Evolutionary conservation across 2,113 vertebrate species (phyloP).

Genomic region (Bubo scandiacus): DNA sequence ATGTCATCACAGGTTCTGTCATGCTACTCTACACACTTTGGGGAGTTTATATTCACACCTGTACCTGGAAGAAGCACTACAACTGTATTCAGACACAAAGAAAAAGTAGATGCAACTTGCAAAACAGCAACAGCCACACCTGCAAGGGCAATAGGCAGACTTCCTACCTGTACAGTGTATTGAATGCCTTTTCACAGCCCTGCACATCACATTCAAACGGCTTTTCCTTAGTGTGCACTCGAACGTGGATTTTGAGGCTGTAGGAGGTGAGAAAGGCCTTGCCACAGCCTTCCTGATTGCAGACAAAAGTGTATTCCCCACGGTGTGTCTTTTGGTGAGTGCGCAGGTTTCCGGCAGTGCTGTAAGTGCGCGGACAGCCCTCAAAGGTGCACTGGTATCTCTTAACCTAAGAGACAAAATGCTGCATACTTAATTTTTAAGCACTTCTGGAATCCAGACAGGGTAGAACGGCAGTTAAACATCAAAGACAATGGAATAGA

Average conservation of each 20-base stretch:
- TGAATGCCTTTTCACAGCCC: constrained; percentile 97
- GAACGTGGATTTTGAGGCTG: constrained; percentile 97
- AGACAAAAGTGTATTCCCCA: constrained; percentile 97
- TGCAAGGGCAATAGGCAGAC: accelerated
- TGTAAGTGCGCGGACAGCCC: constrained; percentile 96
- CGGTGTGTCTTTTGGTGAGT: constrained; percentile 98
- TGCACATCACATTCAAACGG: constrained; percentile 97
- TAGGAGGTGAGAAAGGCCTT: constrained; percentile 99
- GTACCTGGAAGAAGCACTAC: neutral
- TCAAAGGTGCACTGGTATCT: constrained; percentile 98
- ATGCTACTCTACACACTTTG: neutral
- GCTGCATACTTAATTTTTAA: neutral
- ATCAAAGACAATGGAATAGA: neutral
- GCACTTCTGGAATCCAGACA: neutral
- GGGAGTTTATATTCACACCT: neutral
- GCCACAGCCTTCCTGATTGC: constrained; percentile 96
- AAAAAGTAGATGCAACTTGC: neutral
- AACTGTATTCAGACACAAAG: neutral
- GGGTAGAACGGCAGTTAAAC: neutral
- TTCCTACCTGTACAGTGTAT: constrained; percentile 92
- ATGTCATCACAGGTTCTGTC: neutral
- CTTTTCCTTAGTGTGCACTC: constrained; percentile 98
- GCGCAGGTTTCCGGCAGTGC: constrained; percentile 96
- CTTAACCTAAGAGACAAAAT: constrained; percentile 84
- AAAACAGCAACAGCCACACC: neutral